Percentiles rank a stretch among this genome's conserved stretches.
phyloP scores from a whole-genome alignment of 2,888 invertebrate species.

The Cosmia pyralina region DNA sequence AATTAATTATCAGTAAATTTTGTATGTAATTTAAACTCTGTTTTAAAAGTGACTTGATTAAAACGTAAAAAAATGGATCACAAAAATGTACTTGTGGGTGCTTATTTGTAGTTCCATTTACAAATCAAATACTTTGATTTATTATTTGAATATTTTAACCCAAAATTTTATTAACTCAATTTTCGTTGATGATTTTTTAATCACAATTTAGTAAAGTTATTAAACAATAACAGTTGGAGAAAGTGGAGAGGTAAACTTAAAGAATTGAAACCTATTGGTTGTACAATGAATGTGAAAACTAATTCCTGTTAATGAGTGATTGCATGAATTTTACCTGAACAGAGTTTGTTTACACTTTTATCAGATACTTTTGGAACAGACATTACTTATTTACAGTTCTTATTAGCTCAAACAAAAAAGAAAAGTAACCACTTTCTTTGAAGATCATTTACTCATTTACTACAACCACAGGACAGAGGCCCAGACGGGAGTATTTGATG shows the following conservation, averaged over 20 bases:
- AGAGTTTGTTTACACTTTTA: not conserved
- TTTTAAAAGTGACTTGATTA: not conserved
- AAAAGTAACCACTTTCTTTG: too few relatives aligned
- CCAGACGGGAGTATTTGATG: too few relatives aligned
- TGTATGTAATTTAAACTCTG: not conserved
- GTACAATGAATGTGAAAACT: not conserved
- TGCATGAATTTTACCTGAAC: not conserved
- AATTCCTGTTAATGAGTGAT: not conserved
- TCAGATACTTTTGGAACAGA: not conserved
- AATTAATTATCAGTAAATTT: not conserved
- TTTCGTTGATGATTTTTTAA: not conserved
- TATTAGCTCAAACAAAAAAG: not conserved
- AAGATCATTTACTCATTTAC: too few relatives aligned
- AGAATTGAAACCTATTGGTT: not conserved
- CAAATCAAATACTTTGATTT: not conserved
- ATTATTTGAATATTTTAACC: not conserved
- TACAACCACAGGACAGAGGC: not conserved
- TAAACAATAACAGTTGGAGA: not conserved
- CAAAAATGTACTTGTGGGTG: not conserved
- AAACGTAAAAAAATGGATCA: too few relatives aligned
- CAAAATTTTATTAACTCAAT: not conserved
- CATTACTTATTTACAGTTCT: not conserved
- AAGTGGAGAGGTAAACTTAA: not conserved
- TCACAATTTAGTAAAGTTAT: not conserved
- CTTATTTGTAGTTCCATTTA: not conserved